Evolutionary conservation across 53 echinoderm and acorn worm genomes (phyloP), one percentile per base, ranked within the genome.

Genomic region (Pentamera pediparva): DNA sequence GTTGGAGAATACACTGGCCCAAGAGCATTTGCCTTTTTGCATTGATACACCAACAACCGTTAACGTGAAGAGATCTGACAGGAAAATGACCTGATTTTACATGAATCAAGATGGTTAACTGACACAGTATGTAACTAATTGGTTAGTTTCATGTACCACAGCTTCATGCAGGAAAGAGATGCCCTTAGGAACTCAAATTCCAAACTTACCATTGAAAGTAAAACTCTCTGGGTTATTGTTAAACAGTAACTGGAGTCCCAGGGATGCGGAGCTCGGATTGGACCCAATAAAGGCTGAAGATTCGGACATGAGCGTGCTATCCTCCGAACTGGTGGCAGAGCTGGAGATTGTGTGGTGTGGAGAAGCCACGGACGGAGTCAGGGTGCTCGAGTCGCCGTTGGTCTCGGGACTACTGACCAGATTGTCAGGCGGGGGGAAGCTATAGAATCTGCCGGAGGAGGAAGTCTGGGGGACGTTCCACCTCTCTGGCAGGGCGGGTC

Each of bases 171-270:
- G n/a, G n/a, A n/a, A n/a, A n/a, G n/a, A n/a, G n/a, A n/a, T n/a
- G n/a, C n/a, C n/a, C n/a, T n/a, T n/a, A n/a, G n/a, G n/a, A n/a
- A n/a, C n/a, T n/a, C n/a, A n/a, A n/a, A n/a, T n/a, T n/a, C n/a
- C n/a, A 28, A 67, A 40, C 67, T 41, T 47, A 39, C 39, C 67
- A 13, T 43, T 41, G 67, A 43, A 43, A 8, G 54, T 26, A 54
- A 67, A 67, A 27, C 40, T 43, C 8, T 67, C 67, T 41, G 67
- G 29, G 25, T 67, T 54, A 61, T 15, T 32, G 35, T 76, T 86
- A 78, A 93, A 93, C 31, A 93, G 76, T 89, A 89, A 93, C 57
- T 93, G 89, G 24, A 93, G 61, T 22, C 93, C 93, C 69, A 86
- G 86, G 19, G 93, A 93, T 32, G 89, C 89, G 29, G 92, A 92